These are phyloP conservation scores for Amblyjoppa fuscipennis DNA, from an alignment of 2,888 invertebrate species.

Conservation along the genomic window DNA sequence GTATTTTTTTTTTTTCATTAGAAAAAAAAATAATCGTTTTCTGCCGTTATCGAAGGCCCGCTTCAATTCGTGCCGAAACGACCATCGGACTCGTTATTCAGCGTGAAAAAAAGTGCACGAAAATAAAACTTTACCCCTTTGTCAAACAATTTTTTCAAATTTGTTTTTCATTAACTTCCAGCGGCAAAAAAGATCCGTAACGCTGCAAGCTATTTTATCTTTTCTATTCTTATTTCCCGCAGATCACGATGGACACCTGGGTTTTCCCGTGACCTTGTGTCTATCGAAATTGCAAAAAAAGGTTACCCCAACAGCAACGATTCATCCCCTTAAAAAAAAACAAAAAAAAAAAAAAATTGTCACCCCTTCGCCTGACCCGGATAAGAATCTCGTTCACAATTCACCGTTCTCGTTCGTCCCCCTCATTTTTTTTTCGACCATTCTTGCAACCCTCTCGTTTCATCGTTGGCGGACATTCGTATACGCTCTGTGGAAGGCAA, in stretches of 20 bases:
- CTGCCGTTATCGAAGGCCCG: too few species aligned
- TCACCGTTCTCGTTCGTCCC: slow-evolving; percentile 28
- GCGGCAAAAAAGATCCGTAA: too few species aligned
- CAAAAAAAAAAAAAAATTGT: not conserved
- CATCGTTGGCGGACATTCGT: slow-evolving; percentile 23
- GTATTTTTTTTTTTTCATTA: too few species aligned
- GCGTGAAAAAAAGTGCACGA: too few species aligned
- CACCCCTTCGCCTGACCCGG: slow-evolving; percentile 14
- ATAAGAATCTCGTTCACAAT: slow-evolving; percentile 7
- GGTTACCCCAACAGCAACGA: not conserved
- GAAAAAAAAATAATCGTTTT: not conserved
- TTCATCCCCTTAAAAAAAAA: slow-evolving; percentile 9
- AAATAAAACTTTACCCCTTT: too few species aligned
- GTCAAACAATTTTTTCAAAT: too few species aligned
- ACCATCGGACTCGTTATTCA: too few species aligned
- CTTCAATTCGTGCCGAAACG: too few species aligned
- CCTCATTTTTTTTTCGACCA: slow-evolving; percentile 20
- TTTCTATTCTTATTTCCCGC: not conserved
- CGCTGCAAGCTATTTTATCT: too few species aligned
- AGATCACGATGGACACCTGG: not conserved
- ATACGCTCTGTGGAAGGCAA: slow-evolving; percentile 1
- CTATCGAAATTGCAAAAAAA: not conserved
- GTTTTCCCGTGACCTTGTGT: not conserved
- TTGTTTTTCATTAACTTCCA: too few species aligned
- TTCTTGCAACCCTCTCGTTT: slow-evolving; percentile 13